Base-by-base conservation (phyloP, 1,140 invertebrate genomes). In the Matsumurasca onukii region DNA sequence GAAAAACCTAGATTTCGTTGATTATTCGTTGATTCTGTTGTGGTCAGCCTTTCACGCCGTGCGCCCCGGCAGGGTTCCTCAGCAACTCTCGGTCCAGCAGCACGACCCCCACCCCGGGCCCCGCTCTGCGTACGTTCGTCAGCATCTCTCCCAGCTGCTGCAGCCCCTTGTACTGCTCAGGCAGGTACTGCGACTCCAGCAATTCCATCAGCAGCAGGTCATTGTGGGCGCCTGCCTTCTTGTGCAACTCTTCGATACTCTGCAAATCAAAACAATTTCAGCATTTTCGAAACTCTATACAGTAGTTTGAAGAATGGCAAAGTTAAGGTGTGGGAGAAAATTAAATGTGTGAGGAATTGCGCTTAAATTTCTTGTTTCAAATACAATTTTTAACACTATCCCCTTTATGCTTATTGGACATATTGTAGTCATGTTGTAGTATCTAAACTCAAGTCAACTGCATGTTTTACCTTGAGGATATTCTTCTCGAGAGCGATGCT, bases 91-190 rank as follows among this genome's bases (percentile, higher is more conserved):
- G 2, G 34, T 72, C 71, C 27, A 72, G 5, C 0, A 69, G 27
- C 12, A 52, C 51, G 1, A 70, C 5, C 2, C 69, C 66, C 31
- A 63, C 17, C 1, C 39, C 65, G 9, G 31, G n/a, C 15, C 66
- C 63, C 2, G 66, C 86, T 67, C 87, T 79, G 71, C 87, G 86
- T 68, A 92, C 76, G 74, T 89, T 89, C 0, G 88, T 86, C 9
- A 91, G 82, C 73, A 88, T 84, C 76, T 89, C 85, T 1, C 84
- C 83, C 5, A 93, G 80, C 73, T 90, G 82, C 73, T 91, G 90
- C 51, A 92, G 90, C 1, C 86, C 82, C 70, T 90, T 86, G 15
- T 92, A 89, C 81, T 92, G 90, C 74, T 91, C 89, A 72, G 86
- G 82, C 25, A 92, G 75, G 73, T 85, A 91, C 73, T 89, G 82